Percentiles rank a stretch among this genome's conserved stretches.
These are phyloP conservation scores for Axis porcinus DNA, from an alignment of 2,113 vertebrate species.

Conservation along the genomic window DNA sequence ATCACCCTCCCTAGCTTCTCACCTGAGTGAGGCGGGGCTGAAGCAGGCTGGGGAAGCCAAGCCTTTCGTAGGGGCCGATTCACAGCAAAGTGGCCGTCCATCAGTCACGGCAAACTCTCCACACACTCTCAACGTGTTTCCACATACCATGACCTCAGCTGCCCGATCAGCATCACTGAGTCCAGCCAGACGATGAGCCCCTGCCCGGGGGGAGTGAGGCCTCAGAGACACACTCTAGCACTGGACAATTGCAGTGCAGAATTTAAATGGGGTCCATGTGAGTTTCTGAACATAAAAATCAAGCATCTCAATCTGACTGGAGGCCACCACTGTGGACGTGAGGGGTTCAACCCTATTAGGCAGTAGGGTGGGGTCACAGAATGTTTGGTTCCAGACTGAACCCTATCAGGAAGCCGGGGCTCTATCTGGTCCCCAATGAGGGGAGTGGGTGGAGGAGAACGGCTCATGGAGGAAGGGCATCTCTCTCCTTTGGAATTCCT, in stretches of 20 bases:
- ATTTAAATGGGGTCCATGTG: background rate
- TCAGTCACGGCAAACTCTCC: background rate
- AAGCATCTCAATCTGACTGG: background rate
- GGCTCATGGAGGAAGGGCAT: background rate
- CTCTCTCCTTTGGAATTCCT: background rate
- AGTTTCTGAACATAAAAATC: background rate
- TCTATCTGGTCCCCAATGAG: background rate
- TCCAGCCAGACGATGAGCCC: background rate
- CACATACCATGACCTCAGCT: background rate
- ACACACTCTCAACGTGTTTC: background rate
- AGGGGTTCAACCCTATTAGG: fast-evolving
- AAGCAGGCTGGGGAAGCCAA: background rate
- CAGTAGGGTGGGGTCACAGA: background rate
- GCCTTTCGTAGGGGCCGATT: fast-evolving
- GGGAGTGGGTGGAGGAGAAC: background rate
- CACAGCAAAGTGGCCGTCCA: background rate
- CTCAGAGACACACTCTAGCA: background rate
- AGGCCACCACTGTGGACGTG: background rate
- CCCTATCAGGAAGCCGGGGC: background rate
- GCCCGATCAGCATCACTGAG: background rate
- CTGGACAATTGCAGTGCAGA: fast-evolving
- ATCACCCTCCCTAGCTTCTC: background rate
- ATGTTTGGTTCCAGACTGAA: background rate
- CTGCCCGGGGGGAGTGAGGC: background rate
- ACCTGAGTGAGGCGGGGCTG: background rate